Percentiles rank a stretch among this genome's conserved stretches.
These are phyloP conservation scores for Lithophane ornitopus DNA, from an alignment of 2,888 invertebrate species.

Conservation along the genomic window DNA sequence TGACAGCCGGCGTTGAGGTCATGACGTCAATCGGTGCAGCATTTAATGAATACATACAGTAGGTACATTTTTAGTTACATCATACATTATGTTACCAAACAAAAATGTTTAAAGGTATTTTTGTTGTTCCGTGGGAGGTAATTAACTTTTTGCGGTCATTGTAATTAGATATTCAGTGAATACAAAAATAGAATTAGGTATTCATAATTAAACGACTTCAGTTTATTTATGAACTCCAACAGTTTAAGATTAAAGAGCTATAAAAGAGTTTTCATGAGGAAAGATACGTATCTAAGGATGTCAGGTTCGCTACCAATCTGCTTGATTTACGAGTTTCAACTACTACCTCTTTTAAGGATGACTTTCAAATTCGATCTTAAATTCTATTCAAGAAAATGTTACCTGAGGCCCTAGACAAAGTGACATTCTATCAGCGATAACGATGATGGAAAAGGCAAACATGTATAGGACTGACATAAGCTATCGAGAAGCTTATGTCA, in stretches of 20 bases:
- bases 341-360: background rate
- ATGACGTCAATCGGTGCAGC: too few species aligned
- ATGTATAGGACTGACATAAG: too few species aligned
- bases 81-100: background rate
- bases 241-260: background rate
- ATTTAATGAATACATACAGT: too few species aligned
- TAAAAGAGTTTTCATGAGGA: background rate
- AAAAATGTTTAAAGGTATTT: background rate
- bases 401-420: too few species aligned
- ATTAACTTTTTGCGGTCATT: conserved; percentile 3
- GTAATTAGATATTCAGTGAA: background rate
- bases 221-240: background rate
- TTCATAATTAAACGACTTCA: background rate
- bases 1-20: too few species aligned
- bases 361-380: background rate
- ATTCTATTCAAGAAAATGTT: background rate
- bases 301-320: background rate
- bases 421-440: too few species aligned
- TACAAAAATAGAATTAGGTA: background rate
- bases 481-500: too few species aligned
- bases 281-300: background rate
- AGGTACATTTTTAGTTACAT: background rate
- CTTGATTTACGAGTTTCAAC: background rate
- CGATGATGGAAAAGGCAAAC: too few species aligned
- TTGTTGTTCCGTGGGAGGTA: background rate